These are phyloP conservation scores for Porites divaricata DNA, from an alignment of 92 coral and sea anemone species.

Conservation along the genomic window DNA sequence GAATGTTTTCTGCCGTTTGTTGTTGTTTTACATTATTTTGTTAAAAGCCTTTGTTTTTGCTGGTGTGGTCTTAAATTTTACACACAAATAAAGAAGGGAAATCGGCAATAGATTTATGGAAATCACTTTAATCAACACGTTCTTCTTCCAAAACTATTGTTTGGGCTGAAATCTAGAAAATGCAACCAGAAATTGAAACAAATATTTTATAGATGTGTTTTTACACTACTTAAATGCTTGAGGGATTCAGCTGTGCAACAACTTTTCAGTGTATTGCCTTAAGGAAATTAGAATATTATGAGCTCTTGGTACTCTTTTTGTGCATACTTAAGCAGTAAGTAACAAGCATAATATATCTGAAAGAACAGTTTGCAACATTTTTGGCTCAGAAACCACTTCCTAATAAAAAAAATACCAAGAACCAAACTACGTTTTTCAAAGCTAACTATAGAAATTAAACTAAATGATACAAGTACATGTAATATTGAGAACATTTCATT, in stretches of 20 bases:
- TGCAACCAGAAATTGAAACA: not conserved
- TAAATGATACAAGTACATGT: not conserved
- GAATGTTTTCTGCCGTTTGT: not conserved
- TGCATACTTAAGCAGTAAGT: not conserved
- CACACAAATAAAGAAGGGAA: not conserved
- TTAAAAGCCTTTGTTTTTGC: not conserved
- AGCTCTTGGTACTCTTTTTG: not conserved
- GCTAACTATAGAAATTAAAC: not conserved
- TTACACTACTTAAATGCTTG: not conserved
- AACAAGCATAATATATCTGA: not conserved
- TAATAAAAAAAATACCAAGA: not conserved
- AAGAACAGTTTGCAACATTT: not conserved
- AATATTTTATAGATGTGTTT: not conserved
- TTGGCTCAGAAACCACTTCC: no score
- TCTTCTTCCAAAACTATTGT: not conserved
- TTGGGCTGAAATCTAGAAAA: not conserved
- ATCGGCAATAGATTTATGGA: slow-evolving; percentile 1
- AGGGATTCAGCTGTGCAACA: not conserved
- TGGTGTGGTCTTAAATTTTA: not conserved
- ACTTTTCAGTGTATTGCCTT: not conserved
- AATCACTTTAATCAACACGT: not conserved
- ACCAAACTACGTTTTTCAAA: not conserved
- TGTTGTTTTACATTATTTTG: not conserved
- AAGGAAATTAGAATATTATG: not conserved
- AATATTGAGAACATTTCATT: not conserved